A percentile compares a stretch with the other conserved stretches of the same genome.
Evolutionary conservation across 2,797 vertebrate genomes (phyloP).

Genomic region (Lepilemur ruficaudatus): DNA sequence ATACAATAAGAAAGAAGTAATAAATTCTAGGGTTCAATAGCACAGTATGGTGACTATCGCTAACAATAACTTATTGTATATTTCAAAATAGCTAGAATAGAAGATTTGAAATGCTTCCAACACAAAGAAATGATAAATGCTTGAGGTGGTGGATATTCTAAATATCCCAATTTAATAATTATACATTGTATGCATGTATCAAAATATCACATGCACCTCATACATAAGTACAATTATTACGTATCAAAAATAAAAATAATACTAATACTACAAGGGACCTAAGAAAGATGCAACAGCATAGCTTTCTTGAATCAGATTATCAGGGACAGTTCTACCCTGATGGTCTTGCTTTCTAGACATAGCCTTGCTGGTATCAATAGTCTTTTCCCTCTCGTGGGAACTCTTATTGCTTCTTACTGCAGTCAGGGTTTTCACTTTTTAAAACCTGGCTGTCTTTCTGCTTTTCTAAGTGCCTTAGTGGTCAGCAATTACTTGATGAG

Average conservation of each 20-base stretch:
- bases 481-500: background rate
- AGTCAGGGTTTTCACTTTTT: background rate
- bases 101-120: background rate
- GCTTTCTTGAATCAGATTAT: background rate
- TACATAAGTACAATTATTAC: background rate
- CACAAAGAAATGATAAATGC: background rate
- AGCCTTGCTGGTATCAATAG: too few relatives aligned
- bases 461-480: background rate
- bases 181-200: background rate
- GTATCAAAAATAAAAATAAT: background rate
- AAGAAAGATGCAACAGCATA: background rate
- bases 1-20: background rate
- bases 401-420: background rate
- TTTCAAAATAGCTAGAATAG: background rate
- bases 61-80: background rate
- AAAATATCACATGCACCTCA: too few relatives aligned
- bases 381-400: too few relatives aligned
- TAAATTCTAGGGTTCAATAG: background rate
- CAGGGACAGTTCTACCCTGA: background rate
- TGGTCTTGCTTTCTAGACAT: background rate
- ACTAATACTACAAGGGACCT: background rate
- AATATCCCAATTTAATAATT: background rate
- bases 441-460: background rate
- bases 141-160: background rate
- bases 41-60: background rate